Conservation (phyloP, 2,797 vertebrate species). For the Astyanax mexicanus region DNA sequence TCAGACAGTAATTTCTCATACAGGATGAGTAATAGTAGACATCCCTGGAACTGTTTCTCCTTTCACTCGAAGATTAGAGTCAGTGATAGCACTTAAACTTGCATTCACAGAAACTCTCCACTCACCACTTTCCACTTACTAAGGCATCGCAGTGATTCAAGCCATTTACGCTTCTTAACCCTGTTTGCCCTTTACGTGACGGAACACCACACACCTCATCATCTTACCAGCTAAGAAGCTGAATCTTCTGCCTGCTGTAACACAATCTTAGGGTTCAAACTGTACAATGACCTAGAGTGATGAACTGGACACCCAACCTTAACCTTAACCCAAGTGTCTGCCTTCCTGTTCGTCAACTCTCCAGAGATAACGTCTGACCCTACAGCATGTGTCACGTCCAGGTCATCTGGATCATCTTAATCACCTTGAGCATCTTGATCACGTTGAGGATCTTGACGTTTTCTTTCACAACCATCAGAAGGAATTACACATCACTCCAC, state of each 20-base stretch:
- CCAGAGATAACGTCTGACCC: slow-evolving; percentile 15
- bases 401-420: no score
- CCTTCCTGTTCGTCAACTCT: slow-evolving; percentile 2
- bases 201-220: neutral
- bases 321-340: neutral
- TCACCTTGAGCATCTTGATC: no score
- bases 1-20: slow-evolving; percentile 1
- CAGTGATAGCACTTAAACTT: neutral
- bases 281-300: neutral
- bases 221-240: slow-evolving; percentile 17
- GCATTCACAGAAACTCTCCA: neutral
- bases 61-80: neutral
- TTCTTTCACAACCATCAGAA: slow-evolving; percentile 1
- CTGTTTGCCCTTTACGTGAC: neutral
- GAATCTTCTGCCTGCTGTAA: neutral
- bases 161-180: neutral
- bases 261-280: neutral
- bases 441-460: neutral
- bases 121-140: no score
- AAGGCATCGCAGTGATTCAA: neutral
- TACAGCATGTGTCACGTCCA: slow-evolving; percentile 3
- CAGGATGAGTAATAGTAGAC: neutral
- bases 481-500: neutral
- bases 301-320: neutral
- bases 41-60: neutral